Conservation (phyloP, 2,113 vertebrate genomes). For the Rhinoderma darwinii region DNA sequence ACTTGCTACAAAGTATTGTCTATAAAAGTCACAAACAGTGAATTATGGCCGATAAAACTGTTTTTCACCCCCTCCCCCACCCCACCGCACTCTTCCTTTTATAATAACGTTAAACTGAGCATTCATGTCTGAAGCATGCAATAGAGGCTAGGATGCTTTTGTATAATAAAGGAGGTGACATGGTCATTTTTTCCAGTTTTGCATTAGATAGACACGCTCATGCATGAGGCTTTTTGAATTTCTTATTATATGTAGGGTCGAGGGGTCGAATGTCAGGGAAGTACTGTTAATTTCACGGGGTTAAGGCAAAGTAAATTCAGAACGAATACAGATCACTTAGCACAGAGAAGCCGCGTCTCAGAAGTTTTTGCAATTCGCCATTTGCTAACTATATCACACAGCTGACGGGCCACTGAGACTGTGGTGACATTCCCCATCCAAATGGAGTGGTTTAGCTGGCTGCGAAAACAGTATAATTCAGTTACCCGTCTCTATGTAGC, state of each 20-base stretch:
- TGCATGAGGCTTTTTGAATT: slow-evolving; percentile 98
- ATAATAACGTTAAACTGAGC: slow-evolving; percentile 80
- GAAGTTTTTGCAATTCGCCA: slow-evolving; percentile 83
- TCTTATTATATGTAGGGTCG: slow-evolving; percentile 97
- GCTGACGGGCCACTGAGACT: slow-evolving; percentile 90
- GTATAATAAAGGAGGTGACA: slow-evolving; percentile 89
- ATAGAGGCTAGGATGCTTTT: slow-evolving; percentile 83
- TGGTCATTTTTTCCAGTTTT: slow-evolving; percentile 88
- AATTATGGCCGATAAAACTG: slow-evolving; percentile 78
- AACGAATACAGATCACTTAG: slow-evolving; percentile 99
- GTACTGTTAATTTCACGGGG: slow-evolving; percentile 99
- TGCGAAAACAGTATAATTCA: slow-evolving; percentile 71
- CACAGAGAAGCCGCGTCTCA: slow-evolving; percentile 86
- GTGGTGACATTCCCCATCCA: slow-evolving; percentile 81
- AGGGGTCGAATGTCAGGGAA: slow-evolving; percentile 90
- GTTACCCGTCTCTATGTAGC: slow-evolving; percentile 64
- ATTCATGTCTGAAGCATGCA: slow-evolving; percentile 79
- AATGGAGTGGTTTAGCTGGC: slow-evolving; percentile 81
- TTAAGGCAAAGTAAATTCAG: slow-evolving; percentile 99
- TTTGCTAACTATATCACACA: slow-evolving; percentile 97
- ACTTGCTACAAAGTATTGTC: slow-evolving; percentile 81
- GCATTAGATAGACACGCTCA: slow-evolving; percentile 95
- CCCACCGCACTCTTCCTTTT: slow-evolving; percentile 66
- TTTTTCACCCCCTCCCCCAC: slow-evolving; percentile 63
- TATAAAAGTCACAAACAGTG: slow-evolving; percentile 81